These are phyloP conservation scores for Silurus asotus DNA, from an alignment of 2,113 vertebrate species.

Conservation along the genomic window DNA sequence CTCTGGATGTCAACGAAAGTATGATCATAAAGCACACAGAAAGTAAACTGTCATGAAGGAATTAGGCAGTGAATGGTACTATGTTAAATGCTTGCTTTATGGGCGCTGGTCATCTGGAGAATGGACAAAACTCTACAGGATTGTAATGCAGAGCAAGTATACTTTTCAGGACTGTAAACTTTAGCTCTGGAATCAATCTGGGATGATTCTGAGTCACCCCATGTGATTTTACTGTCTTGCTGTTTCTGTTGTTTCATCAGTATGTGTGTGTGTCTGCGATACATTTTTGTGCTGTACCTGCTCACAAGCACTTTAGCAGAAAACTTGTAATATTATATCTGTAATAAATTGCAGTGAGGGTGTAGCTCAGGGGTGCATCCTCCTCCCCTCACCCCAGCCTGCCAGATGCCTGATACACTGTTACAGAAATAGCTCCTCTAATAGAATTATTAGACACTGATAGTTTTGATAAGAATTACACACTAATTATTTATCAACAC, in stretches of 20 bases:
- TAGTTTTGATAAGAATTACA: neutral
- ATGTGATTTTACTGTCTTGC: conserved; percentile 65
- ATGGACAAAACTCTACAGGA: conserved; percentile 41
- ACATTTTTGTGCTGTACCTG: conserved; percentile 64
- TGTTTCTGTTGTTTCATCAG: conserved; percentile 67
- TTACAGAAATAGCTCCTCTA: neutral
- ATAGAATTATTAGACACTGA: neutral
- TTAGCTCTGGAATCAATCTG: conserved; percentile 74
- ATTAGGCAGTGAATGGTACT: conserved; percentile 34
- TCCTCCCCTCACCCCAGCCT: neutral
- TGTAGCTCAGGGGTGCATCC: conserved; percentile 22
- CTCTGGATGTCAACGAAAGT: conserved; percentile 47
- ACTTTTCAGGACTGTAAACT: conserved; percentile 52
- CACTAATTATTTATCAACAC: conserved; percentile 11
- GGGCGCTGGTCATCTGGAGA: conserved; percentile 53
- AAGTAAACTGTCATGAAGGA: conserved; percentile 44
- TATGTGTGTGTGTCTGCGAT: conserved; percentile 21
- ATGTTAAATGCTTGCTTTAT: conserved; percentile 41
- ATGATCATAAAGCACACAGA: conserved; percentile 59
- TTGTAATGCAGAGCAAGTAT: conserved; percentile 48
- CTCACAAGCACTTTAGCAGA: conserved; percentile 71
- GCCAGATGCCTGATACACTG: conserved; percentile 5
- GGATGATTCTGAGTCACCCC: conserved; percentile 43
- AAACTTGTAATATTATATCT: conserved; percentile 64
- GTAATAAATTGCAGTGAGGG: conserved; percentile 66